A percentile compares a stretch with the other conserved stretches of the same genome.
phyloP scores from a whole-genome alignment of 1,140 invertebrate species.

The Trigoniulus corallinus region DNA sequence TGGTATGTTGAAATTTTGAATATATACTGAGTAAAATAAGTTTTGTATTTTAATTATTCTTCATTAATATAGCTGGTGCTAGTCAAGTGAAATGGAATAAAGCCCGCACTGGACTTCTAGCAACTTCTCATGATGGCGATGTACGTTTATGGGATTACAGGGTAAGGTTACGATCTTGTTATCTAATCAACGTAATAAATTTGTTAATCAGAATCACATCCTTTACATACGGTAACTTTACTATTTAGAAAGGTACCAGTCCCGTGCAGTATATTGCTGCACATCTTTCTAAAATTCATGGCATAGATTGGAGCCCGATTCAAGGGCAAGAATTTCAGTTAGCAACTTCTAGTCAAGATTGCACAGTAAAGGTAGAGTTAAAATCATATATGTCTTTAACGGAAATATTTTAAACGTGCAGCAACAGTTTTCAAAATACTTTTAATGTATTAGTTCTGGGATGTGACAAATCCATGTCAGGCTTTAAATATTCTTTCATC shows the following conservation, averaged over 20 bases:
- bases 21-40: not conserved
- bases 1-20: slow-evolving; percentile 29
- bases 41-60: slow-evolving; percentile 1
- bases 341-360: slow-evolving; percentile 85
- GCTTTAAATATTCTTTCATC: slow-evolving; percentile 47
- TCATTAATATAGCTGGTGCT: slow-evolving; percentile 49
- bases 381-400: not conserved
- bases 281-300: slow-evolving; percentile 81
- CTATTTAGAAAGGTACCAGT: slow-evolving; percentile 47
- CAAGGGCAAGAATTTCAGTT: slow-evolving; percentile 52
- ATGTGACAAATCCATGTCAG: slow-evolving; percentile 62
- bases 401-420: not conserved
- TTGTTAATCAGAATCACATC: not conserved
- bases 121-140: slow-evolving; percentile 88
- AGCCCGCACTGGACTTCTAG: slow-evolving; percentile 60
- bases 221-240: too few relatives aligned
- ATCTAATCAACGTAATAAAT: not conserved
- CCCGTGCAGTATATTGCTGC: slow-evolving; percentile 86
- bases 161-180: slow-evolving; percentile 16
- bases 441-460: slow-evolving; percentile 48
- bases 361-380: slow-evolving; percentile 52
- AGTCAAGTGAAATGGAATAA: slow-evolving; percentile 89
- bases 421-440: slow-evolving; percentile 1
- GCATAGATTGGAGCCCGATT: slow-evolving; percentile 80
- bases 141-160: slow-evolving; percentile 88